Evolutionary conservation across 2,113 vertebrate genomes (phyloP), one percentile per base, ranked within the genome.

Genomic region (Panurus biarmicus): DNA sequence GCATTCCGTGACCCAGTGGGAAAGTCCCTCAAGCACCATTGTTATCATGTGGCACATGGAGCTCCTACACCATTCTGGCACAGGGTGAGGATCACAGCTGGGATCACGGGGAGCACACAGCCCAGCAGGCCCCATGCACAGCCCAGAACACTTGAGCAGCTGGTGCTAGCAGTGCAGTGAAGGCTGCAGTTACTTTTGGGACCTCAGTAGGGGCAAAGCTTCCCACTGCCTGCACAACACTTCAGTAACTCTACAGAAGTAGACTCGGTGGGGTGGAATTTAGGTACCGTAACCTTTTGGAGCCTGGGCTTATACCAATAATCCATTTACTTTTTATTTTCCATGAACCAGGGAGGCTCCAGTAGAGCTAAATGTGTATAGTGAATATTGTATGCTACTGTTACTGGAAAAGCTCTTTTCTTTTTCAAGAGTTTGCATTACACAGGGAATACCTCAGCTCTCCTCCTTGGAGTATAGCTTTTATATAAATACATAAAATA

Each of bases 361-460:
- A 62, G 67, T 31, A 58, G 42, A 36, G 33, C 60, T 77, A 74
- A 73, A 50, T 28, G 7, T 50, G 40, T 60, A 28, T 7, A 48
- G 53, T n/a, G 60, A 83, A 66, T 25, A 72, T 26, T 19, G 40
- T 36, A 36, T 40, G 42, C 50, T 75, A 64, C 13, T 58, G 45
- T 50, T 85, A 45, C 35, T 50, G 74, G 31, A 76, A 85, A 66
- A 64, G 14, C 38, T 85, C 47, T 91, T 84, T 50, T 85, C 70
- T 42, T 71, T 85, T 80, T 64, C 36, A 73, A 85, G 71, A 45
- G 47, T 3, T 56, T 64, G 28, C 71, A 69, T 93, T 67, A 78
- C 25, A 62, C 3, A 84, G 81, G 87, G 57, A 87, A 89, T 48
- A 82, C 67, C 77, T 77, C 62, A 84, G 29, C 14, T 92, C 31